A percentile compares a stretch with the other conserved stretches of the same genome.
phyloP scores from a whole-genome alignment of 1,140 invertebrate genomes.

The Drosophila takahashii region DNA sequence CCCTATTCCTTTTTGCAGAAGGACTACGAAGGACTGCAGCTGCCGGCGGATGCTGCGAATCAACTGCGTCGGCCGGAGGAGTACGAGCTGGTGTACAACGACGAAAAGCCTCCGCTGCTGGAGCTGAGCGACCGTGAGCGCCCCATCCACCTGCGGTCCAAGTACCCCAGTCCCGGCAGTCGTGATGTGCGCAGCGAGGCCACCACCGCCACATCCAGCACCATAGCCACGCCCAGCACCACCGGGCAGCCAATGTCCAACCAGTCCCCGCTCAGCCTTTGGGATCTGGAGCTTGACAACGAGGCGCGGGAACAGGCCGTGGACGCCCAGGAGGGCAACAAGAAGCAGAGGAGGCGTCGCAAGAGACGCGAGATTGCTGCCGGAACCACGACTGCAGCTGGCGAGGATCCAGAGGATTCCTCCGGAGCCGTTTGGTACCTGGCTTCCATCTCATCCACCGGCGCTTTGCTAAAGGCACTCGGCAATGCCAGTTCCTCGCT shows the following conservation, averaged over 20 bases:
- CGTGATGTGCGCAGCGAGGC: constrained; percentile 76
- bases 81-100: constrained; percentile 71
- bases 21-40: constrained; percentile 51
- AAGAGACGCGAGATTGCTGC: constrained; percentile 34
- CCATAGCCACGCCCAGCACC: constrained; percentile 7
- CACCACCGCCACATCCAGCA: constrained; percentile 10
- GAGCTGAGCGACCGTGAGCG: constrained; percentile 70
- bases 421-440: constrained; percentile 68
- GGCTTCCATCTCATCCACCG: constrained; percentile 81
- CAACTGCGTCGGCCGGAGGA: constrained; percentile 61
- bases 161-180: constrained; percentile 73
- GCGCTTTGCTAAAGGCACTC: constrained; percentile 73
- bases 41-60: constrained; percentile 51
- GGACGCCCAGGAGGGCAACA: constrained; percentile 36
- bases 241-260: constrained; percentile 53
- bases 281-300: constrained; percentile 83
- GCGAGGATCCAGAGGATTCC: constrained; percentile 42
- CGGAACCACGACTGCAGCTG: constrained; percentile 27
- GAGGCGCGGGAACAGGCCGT: constrained; percentile 66
- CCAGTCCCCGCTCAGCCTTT: constrained; percentile 71
- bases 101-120: constrained; percentile 56
- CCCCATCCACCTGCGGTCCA: constrained; percentile 75
- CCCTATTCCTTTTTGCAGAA: constrained; percentile 32
- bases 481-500: constrained; percentile 65
- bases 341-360: constrained; percentile 28